Base-by-base conservation (phyloP, 2,797 vertebrate species). In the Typhlichthys subterraneus region DNA sequence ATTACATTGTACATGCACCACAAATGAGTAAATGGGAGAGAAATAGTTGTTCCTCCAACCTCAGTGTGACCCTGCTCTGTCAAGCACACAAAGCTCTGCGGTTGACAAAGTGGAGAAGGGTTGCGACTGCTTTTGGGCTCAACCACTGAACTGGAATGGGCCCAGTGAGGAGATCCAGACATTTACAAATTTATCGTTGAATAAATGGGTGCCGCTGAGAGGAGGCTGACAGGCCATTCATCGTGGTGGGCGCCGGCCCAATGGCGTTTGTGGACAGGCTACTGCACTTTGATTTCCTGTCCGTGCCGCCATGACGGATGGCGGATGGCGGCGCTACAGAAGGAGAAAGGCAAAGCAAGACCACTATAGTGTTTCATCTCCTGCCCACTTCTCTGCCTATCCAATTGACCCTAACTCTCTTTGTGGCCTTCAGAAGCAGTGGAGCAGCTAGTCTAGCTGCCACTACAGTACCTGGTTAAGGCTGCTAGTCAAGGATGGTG, bases 211-310 rank as follows among this genome's bases (percentile, higher is more conserved):
- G 84, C 80, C 48, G 61, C 65, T 70, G 78, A 80, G 83, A 82
- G 83, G 47, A 70, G 5, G 49, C 67, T 89, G 90, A 91, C 87
- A 91, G 85, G 83, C 82, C 84, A 89, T 91, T 89, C 85, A 90
- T 92, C 79, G 75, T 75, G 72, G 65, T 46, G 61, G 83, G 69
- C 54, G 56, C 68, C 78, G 79, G 82, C 82, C 89, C 85, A 82
- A 69, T 85, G 83, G 81, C 59, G 54, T 82, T 75, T 70, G 42
- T 38, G 79, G 79, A 88, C 82, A 85, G 81, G 84, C 87, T 73
- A 85, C 83, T 77, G 80, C 53, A 67, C 90, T 92, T 93, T 93
- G 92, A 93, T 93, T 92, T 92, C 87, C 90, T 92, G 91, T 93
- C 90, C 70, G 23, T 70, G 71, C 70, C 57, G 53, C 78, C 73